phyloP scores from a whole-genome alignment of 2,113 vertebrate species.

The cattle (Bos taurus) region ARS-UCD2.0 NC_037328.1:79079501-79080000 shows the following conservation, averaged over 20 bases:
- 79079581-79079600: background rate
- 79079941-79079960: background rate
- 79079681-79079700: background rate
- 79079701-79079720: background rate
- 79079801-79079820: background rate
- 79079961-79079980: background rate
- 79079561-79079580: background rate
- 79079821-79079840: background rate
- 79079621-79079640: background rate
- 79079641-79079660: background rate
- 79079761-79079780: background rate
- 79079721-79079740: background rate
- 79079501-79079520: constrained; percentile 8
- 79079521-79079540: constrained; percentile 18
- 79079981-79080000: background rate
- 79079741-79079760: background rate
- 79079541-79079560: background rate
- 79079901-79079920: background rate
- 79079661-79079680: background rate
- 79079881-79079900: background rate
- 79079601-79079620: background rate
- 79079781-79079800: constrained; percentile 8
- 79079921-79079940: background rate
- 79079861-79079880: background rate
- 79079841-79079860: background rate